Percentiles rank a stretch among this genome's conserved stretches.
Evolutionary conservation across 2,888 invertebrate species (phyloP).

Genomic region (Drosophila pseudotakahashii): DNA sequence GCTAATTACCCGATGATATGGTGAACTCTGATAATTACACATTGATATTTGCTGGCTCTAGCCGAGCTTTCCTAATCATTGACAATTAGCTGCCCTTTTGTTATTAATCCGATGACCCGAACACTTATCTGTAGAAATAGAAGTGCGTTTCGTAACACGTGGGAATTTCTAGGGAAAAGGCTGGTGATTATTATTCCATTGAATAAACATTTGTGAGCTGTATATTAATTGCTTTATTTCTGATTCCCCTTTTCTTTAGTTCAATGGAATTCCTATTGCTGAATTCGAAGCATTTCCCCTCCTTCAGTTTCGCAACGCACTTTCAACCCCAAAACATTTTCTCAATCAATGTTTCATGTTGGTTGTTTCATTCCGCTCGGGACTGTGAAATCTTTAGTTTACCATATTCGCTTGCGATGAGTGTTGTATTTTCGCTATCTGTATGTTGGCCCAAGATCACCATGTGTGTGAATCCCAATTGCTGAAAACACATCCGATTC

Average conservation of each 20-base stretch:
- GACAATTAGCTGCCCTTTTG: constrained; percentile 17
- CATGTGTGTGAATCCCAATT: constrained; percentile 9
- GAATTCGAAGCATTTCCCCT: not conserved
- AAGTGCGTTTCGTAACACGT: constrained; percentile 18
- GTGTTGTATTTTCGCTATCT: constrained; percentile 1
- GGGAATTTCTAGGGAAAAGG: not conserved
- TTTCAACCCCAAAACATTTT: constrained; percentile 1
- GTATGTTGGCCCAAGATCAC: constrained; percentile 17
- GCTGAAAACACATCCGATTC: constrained; percentile 1
- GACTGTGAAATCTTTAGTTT: not conserved
- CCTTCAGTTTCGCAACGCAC: constrained; percentile 1
- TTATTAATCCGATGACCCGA: constrained; percentile 29
- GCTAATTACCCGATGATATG: not conserved
- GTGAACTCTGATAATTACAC: constrained; percentile 10
- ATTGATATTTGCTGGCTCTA: not conserved
- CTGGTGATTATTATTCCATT: not conserved
- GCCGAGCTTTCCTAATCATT: constrained; percentile 5
- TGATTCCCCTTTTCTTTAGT: not conserved
- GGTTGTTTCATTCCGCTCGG: too few relatives aligned
- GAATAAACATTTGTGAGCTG: constrained; percentile 3
- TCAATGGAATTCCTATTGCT: not conserved
- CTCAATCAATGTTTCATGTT: constrained; percentile 6
- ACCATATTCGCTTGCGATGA: constrained; percentile 7
- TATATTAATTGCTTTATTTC: constrained; percentile 1
- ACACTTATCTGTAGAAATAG: constrained; percentile 2